Conservation (phyloP, 2,797 vertebrate genomes). For the Arvicola amphibius region DNA sequence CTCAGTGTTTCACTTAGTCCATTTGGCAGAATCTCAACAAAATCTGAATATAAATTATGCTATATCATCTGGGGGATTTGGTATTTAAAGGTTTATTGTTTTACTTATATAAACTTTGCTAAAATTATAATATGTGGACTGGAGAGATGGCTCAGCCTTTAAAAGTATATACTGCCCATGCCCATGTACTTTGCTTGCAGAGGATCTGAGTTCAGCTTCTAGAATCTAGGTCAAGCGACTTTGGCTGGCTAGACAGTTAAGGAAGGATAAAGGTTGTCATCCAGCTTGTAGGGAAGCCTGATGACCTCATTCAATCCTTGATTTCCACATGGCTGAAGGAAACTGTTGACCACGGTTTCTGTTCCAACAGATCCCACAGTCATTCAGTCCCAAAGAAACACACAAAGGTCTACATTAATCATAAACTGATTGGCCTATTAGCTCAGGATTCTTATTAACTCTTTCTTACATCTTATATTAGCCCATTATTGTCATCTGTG, state of each 20-base stretch:
- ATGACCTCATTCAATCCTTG: too few species aligned
- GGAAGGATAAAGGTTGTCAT: too few species aligned
- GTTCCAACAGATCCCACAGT: fast-evolving
- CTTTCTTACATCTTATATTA: too few species aligned
- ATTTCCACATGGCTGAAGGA: fast-evolving
- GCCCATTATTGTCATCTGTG: too few species aligned
- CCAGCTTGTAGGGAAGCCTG: too few species aligned
- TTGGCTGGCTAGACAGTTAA: too few species aligned
- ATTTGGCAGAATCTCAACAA: neutral
- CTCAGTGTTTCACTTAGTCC: neutral
- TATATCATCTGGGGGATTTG: neutral
- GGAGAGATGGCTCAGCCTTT: neutral
- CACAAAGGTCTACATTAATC: too few species aligned
- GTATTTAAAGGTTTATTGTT: neutral
- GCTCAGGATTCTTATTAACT: too few species aligned
- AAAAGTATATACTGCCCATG: neutral
- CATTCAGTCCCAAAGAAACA: too few species aligned
- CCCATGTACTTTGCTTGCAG: neutral
- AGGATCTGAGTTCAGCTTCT: neutral
- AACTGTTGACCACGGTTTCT: too few species aligned
- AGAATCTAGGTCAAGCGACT: neutral
- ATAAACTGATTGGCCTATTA: too few species aligned
- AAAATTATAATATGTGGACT: neutral
- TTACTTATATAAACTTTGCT: neutral
- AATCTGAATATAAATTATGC: neutral